Conservation (phyloP, 2,113 vertebrate genomes). For the Sitta europaea region DNA sequence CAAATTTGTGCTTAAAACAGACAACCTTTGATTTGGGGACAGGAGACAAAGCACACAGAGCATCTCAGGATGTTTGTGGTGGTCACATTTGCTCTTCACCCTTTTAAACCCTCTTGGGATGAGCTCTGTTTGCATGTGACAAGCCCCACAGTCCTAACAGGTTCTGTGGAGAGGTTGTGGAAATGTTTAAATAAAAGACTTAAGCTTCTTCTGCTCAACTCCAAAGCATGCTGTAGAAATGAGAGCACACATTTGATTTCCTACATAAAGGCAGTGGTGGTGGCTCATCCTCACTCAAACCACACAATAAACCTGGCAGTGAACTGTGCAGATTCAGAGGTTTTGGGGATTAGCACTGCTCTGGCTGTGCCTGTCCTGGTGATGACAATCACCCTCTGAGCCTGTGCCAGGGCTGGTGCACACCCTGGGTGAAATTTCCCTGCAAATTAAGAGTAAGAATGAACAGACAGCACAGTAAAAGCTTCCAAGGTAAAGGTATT, state of each 20-base stretch:
- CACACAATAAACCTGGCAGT: rapidly evolving
- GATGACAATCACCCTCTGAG: background rate
- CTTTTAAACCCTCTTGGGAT: background rate
- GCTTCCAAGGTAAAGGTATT: background rate
- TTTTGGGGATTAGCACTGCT: background rate
- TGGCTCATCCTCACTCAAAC: background rate
- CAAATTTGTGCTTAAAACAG: background rate
- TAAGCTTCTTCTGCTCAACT: background rate
- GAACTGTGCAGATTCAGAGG: rapidly evolving
- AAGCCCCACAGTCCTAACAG: background rate
- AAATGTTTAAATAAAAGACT: background rate
- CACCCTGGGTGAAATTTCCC: background rate
- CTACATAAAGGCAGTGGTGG: background rate
- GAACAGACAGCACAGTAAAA: background rate
- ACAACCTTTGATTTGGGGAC: background rate
- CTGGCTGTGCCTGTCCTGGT: background rate
- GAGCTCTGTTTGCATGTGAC: background rate
- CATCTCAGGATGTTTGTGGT: background rate
- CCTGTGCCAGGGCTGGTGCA: too few relatives aligned
- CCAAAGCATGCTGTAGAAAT: background rate
- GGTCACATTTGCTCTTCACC: background rate
- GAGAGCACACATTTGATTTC: background rate
- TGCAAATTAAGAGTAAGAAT: background rate
- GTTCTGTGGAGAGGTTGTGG: background rate
- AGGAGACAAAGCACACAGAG: background rate